Evolutionary conservation across 2,113 vertebrate genomes (phyloP), one percentile per base, ranked within the genome.

Genomic region (Gobiocypris rarus): DNA sequence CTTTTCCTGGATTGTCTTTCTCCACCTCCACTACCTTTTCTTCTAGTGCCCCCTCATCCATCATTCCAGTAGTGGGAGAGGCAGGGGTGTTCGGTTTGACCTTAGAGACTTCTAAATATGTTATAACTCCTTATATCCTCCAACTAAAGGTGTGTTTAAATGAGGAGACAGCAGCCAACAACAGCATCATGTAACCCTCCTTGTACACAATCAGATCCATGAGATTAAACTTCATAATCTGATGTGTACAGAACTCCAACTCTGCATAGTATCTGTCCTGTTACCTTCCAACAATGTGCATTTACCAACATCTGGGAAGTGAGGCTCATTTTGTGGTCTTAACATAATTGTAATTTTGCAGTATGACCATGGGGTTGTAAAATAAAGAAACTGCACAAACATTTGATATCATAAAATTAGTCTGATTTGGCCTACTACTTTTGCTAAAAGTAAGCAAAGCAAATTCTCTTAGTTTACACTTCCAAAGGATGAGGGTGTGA

Each of bases 11-110:
- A 81, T 75, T 81, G 83, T 69, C 28, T 86, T 26, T 45, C 43
- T 83, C 45, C 56, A 54, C 80, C 80, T 84, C 67, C 65, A 63
- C 65, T 24, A 78, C 48, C 80, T 19, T 67, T 61, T 65, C 28
- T 84, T 75, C 14, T 82, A 82, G 71, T 41, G 26, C 61, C 52
- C 81, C 78, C 78, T 83, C 83, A 83, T 83, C 83, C 79, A 78
- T 87, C 86, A 87, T 54, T 78, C 45, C 83, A 38, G 48, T 56
- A 41, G 86, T 81, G 76, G 65, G 59, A 82, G 65, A 78, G 79
- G 38, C n/a, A 76, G 77, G 38, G 74, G 73, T 74, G 83, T 83
- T 86, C 11, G 74, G 73, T 82, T 82, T 82, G 74, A 61, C 34
- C 83, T 63, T 56, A 31, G 61, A 84, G 74, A 69, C 52, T 31